Conservation (phyloP, 2,888 invertebrate genomes). For the Rhogogaster chlorosoma region DNA sequence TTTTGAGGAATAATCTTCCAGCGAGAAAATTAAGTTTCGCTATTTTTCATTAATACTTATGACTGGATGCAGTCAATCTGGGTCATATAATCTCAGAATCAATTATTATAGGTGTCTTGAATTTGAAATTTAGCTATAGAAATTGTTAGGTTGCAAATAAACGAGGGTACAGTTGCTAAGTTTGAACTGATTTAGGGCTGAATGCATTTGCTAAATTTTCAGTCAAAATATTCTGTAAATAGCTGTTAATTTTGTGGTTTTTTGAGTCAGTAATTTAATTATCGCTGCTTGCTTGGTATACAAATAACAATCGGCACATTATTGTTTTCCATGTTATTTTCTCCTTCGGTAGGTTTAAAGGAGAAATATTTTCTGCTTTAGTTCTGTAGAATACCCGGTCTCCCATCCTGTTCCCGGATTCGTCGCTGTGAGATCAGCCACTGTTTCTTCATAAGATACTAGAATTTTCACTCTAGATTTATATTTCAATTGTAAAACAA, state of each 20-base stretch:
- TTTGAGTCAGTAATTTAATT: not conserved
- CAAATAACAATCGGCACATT: conserved; percentile 20
- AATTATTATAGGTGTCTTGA: not conserved
- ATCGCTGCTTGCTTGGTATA: conserved; percentile 37
- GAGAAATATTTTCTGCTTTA: not conserved
- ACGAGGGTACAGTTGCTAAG: conserved; percentile 39
- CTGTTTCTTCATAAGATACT: too few species aligned
- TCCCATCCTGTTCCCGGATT: not conserved
- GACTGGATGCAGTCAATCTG: not conserved
- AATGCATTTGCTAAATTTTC: conserved; percentile 15
- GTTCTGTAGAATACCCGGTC: not conserved
- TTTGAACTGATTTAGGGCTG: conserved; percentile 45
- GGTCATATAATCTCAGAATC: not conserved
- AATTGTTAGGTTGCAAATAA: not conserved
- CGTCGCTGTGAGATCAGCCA: not conserved
- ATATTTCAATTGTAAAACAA: not conserved
- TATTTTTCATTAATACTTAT: not conserved
- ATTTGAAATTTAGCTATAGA: not conserved
- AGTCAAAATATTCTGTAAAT: not conserved
- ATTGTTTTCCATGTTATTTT: not conserved
- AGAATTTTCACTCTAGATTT: not conserved
- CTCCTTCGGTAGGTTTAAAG: not conserved
- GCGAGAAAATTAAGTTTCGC: not conserved
- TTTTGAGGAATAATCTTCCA: not conserved
- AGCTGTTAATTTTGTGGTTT: not conserved